Percentiles rank a stretch among this genome's conserved stretches.
Conservation (phyloP, 2,888 invertebrate genomes). For the Punctoribates punctum region DNA sequence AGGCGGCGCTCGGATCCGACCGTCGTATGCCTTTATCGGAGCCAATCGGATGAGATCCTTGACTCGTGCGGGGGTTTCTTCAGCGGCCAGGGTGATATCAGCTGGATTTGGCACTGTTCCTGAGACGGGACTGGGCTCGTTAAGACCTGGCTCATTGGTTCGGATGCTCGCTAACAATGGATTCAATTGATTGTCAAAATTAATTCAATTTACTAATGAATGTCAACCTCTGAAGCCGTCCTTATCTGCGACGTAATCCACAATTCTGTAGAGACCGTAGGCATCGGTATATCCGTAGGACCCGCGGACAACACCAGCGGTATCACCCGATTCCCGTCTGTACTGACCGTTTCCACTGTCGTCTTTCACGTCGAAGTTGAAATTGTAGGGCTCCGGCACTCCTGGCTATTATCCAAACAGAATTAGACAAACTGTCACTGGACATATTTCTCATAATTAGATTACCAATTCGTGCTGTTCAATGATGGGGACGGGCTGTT, state of each 20-base stretch:
- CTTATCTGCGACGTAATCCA: constrained; percentile 48
- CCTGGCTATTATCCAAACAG: constrained; percentile 33
- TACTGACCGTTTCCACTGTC: constrained; percentile 48
- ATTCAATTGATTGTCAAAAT: background rate
- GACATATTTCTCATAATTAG: background rate
- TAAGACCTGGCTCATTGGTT: constrained; percentile 48
- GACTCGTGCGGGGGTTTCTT: constrained; percentile 33
- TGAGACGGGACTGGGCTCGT: constrained; percentile 44
- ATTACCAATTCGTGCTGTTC: constrained; percentile 31
- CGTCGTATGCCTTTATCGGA: constrained; percentile 1
- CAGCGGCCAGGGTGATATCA: constrained; percentile 41
- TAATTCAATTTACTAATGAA: constrained; percentile 42
- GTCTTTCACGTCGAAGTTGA: constrained; percentile 48
- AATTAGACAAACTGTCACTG: background rate
- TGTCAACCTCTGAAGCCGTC: constrained; percentile 48
- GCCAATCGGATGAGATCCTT: constrained; percentile 27
- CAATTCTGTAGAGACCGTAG: constrained; percentile 47
- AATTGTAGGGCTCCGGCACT: constrained; percentile 48
- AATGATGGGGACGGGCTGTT: constrained; percentile 22
- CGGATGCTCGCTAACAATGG: constrained; percentile 44
- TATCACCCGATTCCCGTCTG: constrained; percentile 47
- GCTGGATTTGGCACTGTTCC: constrained; percentile 45
- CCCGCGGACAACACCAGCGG: constrained; percentile 47
- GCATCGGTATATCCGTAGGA: constrained; percentile 49
- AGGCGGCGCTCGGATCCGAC: background rate